Evolutionary conservation across 2,888 invertebrate genomes (phyloP).

Genomic region (Lumbricus terrestris): DNA sequence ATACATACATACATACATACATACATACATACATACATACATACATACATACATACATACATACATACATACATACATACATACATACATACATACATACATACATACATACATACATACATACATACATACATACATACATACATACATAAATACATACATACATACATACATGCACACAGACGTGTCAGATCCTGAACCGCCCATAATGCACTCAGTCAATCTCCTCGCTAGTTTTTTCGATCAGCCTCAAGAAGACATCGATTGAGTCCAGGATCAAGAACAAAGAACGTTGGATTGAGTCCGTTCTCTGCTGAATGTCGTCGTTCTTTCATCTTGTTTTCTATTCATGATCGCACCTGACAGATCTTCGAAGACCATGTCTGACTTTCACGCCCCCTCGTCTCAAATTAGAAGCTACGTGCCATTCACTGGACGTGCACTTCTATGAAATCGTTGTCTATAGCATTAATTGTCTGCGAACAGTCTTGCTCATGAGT

Average conservation of each 20-base stretch:
- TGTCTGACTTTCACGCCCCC: too few species aligned
- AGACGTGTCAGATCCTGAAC: background rate
- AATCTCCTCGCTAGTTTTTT: background rate
- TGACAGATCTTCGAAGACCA: too few species aligned
- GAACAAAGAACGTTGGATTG: background rate
- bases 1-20: background rate
- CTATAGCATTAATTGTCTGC: too few species aligned
- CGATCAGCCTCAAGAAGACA: background rate
- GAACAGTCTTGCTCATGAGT: too few species aligned
- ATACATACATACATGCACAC: background rate
- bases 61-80: background rate
- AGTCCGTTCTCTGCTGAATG: background rate
- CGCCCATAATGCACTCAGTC: background rate
- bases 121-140: background rate
- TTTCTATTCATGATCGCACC: too few species aligned
- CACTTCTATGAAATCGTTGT: too few species aligned
- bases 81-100: background rate
- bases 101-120: background rate
- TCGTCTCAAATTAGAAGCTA: too few species aligned
- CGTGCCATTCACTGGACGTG: too few species aligned
- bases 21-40: background rate
- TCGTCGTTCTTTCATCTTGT: too few species aligned
- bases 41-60: slow-evolving; percentile 3
- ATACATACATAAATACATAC: background rate
- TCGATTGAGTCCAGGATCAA: background rate